A percentile compares a stretch with the other conserved stretches of the same genome.
These are phyloP conservation scores for Cryptocephalus primarius DNA, from an alignment of 2,888 invertebrate species.

Conservation along the genomic window DNA sequence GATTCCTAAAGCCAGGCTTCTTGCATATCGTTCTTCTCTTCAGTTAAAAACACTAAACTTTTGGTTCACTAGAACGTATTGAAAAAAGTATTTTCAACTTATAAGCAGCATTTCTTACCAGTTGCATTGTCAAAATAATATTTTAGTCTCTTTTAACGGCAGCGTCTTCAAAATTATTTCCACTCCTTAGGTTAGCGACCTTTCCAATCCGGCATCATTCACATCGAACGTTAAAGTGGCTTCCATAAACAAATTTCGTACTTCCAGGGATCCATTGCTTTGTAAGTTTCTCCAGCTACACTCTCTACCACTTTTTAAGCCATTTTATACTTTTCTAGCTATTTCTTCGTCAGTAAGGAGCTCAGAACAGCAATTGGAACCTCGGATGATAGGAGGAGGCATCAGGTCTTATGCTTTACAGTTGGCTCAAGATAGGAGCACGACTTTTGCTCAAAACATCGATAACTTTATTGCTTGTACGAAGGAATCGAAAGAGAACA, in stretches of 20 bases:
- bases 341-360: constrained; percentile 64
- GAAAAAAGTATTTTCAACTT: too few species aligned
- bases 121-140: too few species aligned
- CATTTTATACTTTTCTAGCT: constrained; percentile 41
- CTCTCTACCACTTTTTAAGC: too few species aligned
- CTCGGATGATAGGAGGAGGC: constrained; percentile 56
- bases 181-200: constrained; percentile 31
- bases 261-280: constrained; percentile 67
- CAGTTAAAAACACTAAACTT: too few species aligned
- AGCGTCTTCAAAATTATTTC: too few species aligned
- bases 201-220: constrained; percentile 29
- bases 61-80: too few species aligned
- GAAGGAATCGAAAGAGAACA: constrained; percentile 76
- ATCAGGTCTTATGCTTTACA: constrained; percentile 69
- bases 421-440: constrained; percentile 71
- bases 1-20: too few species aligned
- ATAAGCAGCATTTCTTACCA: too few species aligned
- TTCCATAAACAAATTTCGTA: constrained; percentile 54
- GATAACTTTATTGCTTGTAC: constrained; percentile 92
- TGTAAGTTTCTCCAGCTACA: constrained; percentile 41
- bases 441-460: constrained; percentile 85
- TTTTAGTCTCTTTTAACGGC: too few species aligned
- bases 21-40: too few species aligned
- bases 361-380: constrained; percentile 37
- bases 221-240: constrained; percentile 33